A percentile compares a stretch with the other conserved stretches of the same genome.
These are phyloP conservation scores for Columba livia DNA, from an alignment of 2,113 vertebrate species.

Conservation along the genomic window DNA sequence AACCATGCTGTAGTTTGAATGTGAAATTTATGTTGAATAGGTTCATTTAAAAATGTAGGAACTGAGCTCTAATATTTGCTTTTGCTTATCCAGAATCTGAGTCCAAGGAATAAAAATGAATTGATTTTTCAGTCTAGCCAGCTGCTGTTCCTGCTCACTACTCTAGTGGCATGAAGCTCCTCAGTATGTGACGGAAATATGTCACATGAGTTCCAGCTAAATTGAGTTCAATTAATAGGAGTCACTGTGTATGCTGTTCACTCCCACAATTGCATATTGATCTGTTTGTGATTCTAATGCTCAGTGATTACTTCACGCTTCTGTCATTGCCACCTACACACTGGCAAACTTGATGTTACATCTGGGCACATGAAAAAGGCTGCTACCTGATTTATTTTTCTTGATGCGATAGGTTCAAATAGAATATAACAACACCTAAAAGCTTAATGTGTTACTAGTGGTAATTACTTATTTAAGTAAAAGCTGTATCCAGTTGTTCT, in stretches of 20 bases:
- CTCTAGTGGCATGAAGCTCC: rapidly evolving
- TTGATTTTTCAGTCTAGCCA: not conserved
- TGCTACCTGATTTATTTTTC: not conserved
- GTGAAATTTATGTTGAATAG: not conserved
- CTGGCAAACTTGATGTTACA: not conserved
- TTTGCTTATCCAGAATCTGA: not conserved
- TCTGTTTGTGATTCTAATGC: not conserved
- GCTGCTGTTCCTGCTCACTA: not conserved
- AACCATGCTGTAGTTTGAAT: not conserved
- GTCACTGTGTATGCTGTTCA: not conserved
- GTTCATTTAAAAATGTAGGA: not conserved
- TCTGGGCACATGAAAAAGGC: not conserved
- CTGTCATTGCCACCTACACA: not conserved
- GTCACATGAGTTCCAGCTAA: not conserved
- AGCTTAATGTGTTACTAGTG: not conserved
- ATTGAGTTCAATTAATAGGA: not conserved
- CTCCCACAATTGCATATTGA: not conserved
- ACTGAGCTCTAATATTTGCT: not conserved
- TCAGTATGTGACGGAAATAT: rapidly evolving
- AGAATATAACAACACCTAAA: not conserved
- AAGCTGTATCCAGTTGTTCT: not conserved
- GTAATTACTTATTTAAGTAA: not conserved
- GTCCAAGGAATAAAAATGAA: not conserved
- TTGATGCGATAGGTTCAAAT: not conserved
- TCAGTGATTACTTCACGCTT: not conserved